Evolutionary conservation across 2,797 vertebrate species (phyloP).

Genomic region (Myotis pilosus): DNA sequence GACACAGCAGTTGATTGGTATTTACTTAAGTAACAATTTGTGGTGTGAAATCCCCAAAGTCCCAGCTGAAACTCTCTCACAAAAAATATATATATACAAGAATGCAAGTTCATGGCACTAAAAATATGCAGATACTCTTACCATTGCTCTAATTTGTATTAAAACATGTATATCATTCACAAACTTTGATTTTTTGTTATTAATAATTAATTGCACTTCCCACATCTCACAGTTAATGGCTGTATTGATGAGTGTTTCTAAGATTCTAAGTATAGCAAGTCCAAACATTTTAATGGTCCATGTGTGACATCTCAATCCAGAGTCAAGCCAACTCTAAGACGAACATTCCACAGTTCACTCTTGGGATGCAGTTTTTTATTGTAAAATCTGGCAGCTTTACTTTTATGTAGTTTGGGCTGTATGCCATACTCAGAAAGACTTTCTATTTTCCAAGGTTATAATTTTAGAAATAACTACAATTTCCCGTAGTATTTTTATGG

Average conservation of each 20-base stretch:
- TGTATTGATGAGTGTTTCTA: background rate
- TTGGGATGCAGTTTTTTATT: background rate
- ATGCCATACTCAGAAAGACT: background rate
- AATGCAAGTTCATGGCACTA: background rate
- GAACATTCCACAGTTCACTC: background rate
- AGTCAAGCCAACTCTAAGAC: background rate
- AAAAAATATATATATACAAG: background rate
- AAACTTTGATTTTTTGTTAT: conserved; percentile 9
- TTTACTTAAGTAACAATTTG: background rate
- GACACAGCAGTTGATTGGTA: background rate
- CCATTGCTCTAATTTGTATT: background rate
- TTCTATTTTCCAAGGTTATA: background rate
- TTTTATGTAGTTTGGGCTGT: conserved; percentile 1
- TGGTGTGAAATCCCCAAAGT: background rate
- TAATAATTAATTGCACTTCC: conserved; percentile 30
- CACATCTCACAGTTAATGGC: conserved; percentile 13
- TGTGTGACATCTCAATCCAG: background rate
- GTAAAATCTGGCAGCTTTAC: background rate
- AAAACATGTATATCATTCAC: background rate
- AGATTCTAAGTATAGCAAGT: conserved; percentile 36
- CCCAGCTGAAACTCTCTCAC: background rate
- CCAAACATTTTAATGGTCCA: background rate
- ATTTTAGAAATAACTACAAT: conserved; percentile 35
- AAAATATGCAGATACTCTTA: background rate
- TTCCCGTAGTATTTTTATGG: conserved; percentile 31